Conservation (phyloP, 1,140 invertebrate genomes). For the Sinella curviseta region DNA sequence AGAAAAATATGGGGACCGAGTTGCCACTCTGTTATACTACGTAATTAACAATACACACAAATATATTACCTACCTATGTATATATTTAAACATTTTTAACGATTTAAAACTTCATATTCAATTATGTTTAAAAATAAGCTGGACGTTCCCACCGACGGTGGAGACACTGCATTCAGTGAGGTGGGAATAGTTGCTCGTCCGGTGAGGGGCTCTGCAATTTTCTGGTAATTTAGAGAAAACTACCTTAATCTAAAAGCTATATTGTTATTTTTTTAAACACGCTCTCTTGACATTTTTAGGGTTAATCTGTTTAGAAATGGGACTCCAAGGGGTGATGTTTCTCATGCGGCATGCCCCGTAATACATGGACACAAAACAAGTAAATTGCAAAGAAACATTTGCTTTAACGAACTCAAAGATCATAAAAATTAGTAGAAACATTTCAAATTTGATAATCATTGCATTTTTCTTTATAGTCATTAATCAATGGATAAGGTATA, state of each 20-base stretch:
- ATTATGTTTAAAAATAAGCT: neutral
- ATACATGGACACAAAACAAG: neutral
- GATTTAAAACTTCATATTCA: no score
- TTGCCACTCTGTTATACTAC: neutral
- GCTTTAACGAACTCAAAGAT: no score
- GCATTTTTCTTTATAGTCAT: neutral
- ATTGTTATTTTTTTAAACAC: neutral
- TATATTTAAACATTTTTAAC: neutral
- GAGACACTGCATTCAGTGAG: neutral
- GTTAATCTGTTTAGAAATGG: neutral
- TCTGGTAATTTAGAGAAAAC: neutral
- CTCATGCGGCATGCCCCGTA: neutral
- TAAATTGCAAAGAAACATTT: no score
- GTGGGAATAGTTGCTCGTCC: neutral
- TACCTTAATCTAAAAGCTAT: no score
- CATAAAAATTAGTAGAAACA: neutral
- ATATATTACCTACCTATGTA: no score
- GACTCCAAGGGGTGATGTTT: neutral
- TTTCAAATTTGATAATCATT: no score
- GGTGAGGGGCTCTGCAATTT: no score
- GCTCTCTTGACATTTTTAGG: no score
- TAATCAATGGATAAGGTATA: neutral
- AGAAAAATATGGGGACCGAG: neutral
- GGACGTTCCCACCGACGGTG: neutral
- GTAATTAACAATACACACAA: neutral